Percentiles rank a stretch among this genome's conserved stretches.
These are phyloP conservation scores for Pseudochirops cupreus DNA, from an alignment of 2,797 vertebrate species.

Conservation along the genomic window DNA sequence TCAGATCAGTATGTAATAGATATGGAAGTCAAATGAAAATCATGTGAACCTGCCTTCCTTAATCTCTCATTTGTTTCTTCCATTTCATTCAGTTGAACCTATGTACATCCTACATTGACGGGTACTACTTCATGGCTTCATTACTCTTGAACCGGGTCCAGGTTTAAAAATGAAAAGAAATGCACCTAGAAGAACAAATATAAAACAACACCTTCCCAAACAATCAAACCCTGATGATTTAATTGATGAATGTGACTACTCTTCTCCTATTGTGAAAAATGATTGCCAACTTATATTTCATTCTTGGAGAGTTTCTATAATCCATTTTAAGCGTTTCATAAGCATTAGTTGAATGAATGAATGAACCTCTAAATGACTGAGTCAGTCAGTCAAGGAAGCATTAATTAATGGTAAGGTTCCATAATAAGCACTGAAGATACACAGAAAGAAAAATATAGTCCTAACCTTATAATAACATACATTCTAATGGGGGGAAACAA, in stretches of 20 bases:
- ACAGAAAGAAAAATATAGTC: background rate
- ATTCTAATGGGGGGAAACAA: background rate
- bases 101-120: background rate
- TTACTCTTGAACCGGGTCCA: background rate
- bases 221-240: background rate
- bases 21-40: background rate
- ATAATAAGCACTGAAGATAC: background rate
- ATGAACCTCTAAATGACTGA: background rate
- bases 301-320: background rate
- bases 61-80: background rate
- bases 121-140: background rate
- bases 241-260: background rate
- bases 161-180: background rate
- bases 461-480: background rate
- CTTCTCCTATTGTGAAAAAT: too few species aligned
- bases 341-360: background rate
- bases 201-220: background rate
- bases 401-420: background rate
- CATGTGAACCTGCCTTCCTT: background rate
- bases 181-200: background rate
- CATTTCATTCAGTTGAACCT: conserved; percentile 33
- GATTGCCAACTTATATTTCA: background rate
- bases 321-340: background rate
- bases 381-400: background rate
- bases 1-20: background rate